Base-by-base conservation (phyloP, 2,797 vertebrate species). In the Diglossa cyanea region DNA sequence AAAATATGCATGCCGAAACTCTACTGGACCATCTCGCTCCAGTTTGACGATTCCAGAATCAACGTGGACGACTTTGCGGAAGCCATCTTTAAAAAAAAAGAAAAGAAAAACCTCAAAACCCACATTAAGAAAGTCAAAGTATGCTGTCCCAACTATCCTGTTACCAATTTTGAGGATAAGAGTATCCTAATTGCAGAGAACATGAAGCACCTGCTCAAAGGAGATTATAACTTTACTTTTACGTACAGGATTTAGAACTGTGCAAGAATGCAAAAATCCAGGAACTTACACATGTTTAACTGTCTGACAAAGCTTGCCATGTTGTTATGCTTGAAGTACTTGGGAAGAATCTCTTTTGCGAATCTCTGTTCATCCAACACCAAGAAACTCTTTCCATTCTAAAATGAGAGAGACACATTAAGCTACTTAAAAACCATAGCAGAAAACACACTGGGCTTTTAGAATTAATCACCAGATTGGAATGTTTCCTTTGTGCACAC, bases 241-340 rank as follows among this genome's bases (percentile, higher is more conserved):
- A 50, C 0, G 3, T 17, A 60, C 6, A 78, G 13, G 58, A 90
- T 9, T 18, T 24, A 51, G 31, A 88, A 57, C 13, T 28, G 37
- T 5, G 11, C 31, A 50, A 47, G 19, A 94, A 95, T 79, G 24
- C 23, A 68, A 93, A 89, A 84, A 23, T 9, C 8, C 31, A 65
- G 73, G 47, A 91, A 98, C 98, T 98, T 98, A 99, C 99, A 99
- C 99, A 99, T 99, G 94, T 99, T 99, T 21, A 99, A 98, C 95
- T 99, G 99, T 51, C 99, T 98, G 97, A 99, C 99, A 98, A 99
- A 99, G 94, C 99, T 99, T 88, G 99, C 99, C 99, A 99, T 99
- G 97, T 99, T 99, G 97, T 99, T 99, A 98, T 99, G 99, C 97
- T 99, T 99, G 97, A 99, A 99, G 95, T 99, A 99, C 97, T 99